Evolutionary conservation across 2,797 vertebrate species (phyloP).

Genomic region (Nyctibius grandis): DNA sequence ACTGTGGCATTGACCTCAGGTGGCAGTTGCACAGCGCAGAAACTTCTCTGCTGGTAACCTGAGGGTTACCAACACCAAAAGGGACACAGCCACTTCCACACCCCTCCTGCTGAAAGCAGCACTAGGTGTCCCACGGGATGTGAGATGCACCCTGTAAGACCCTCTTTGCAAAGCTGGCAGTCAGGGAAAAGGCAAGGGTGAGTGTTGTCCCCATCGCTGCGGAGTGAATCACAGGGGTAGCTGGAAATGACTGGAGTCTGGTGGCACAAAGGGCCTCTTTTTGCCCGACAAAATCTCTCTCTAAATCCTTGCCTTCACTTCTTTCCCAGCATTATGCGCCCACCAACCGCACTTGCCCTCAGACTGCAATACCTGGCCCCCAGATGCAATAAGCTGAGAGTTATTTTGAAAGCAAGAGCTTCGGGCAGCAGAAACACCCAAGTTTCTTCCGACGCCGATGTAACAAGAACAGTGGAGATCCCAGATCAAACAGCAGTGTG

Average conservation of each 20-base stretch:
- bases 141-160: background rate
- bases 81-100: background rate
- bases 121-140: background rate
- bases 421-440: background rate
- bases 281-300: background rate
- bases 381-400: background rate
- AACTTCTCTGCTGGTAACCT: background rate
- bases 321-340: background rate
- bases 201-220: background rate
- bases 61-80: background rate
- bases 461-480: background rate
- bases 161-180: background rate
- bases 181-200: background rate
- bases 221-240: background rate
- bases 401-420: background rate
- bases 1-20: background rate
- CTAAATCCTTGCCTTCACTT: background rate
- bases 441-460: background rate
- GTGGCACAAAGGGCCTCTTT: background rate
- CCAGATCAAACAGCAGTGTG: constrained; percentile 21
- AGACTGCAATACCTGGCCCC: background rate
- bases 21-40: background rate
- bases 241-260: background rate
- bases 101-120: background rate
- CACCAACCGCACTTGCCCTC: background rate